These are phyloP conservation scores for Diuraphis noxia DNA, from an alignment of 1,140 invertebrate genomes.

Conservation along the genomic window DNA sequence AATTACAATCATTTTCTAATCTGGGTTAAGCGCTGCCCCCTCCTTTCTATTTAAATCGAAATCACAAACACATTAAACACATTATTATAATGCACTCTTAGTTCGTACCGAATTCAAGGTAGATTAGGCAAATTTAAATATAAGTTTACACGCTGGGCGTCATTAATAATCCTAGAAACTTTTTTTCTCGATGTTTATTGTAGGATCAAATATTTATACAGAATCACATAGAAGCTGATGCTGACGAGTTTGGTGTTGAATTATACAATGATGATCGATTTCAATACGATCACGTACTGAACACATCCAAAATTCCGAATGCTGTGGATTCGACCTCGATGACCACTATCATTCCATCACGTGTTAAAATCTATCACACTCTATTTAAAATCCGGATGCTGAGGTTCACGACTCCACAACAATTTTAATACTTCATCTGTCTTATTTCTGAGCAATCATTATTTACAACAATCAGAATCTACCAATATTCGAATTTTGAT, in stretches of 20 bases:
- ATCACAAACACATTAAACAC: slow-evolving; percentile 16
- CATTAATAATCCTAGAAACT: not conserved
- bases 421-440: not conserved
- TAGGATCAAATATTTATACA: slow-evolving; percentile 10
- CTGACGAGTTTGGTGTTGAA: not conserved
- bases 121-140: slow-evolving; percentile 35
- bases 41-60: not conserved
- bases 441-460: slow-evolving; percentile 3
- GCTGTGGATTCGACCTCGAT: slow-evolving; percentile 35
- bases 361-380: not conserved
- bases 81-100: not conserved
- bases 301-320: slow-evolving; percentile 14
- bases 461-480: not conserved
- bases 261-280: slow-evolving; percentile 42
- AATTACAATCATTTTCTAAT: slow-evolving; percentile 46
- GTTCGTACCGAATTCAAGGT: not conserved
- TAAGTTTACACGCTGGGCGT: not conserved
- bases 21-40: slow-evolving; percentile 27
- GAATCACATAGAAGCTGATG: not conserved
- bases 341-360: slow-evolving; percentile 43
- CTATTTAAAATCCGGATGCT: slow-evolving; percentile 23
- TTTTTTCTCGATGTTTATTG: not conserved
- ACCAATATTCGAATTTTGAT: not conserved
- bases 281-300: slow-evolving; percentile 44
- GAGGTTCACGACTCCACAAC: slow-evolving; percentile 6